Evolutionary conservation across 2,888 invertebrate species (phyloP), one percentile per base, ranked within the genome.

Genomic region (Eurytoma californica): DNA sequence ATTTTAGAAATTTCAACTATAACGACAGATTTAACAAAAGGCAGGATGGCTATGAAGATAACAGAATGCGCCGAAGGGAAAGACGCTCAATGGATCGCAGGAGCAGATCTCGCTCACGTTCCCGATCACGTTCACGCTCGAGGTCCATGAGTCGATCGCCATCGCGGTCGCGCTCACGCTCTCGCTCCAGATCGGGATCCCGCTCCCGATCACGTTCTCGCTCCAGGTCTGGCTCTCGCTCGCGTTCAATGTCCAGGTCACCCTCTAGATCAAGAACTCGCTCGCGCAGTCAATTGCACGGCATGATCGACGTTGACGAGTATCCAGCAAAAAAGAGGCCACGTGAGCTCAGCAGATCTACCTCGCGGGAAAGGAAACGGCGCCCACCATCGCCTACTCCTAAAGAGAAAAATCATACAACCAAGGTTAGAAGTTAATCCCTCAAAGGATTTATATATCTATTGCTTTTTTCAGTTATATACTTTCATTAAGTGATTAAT

Each of bases 241-340:
- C 81, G 16, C 78, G 69, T 13, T 81, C 79, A 3, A 73, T 53
- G 24, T 76, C 81, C 5, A 55, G 60, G 1, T 83, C 84, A 1
- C 78, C 82, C 12, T 81, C 82, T 2, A 61, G 80, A 30, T 80
- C 80, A 51, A 80, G 82, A 58, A 77, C 79, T 20, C 81, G 81
- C 14, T 81, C 81, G 4, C 81, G 84, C 3, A 82, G 82, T 61
- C 81, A 82, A 1, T 58, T 80, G n/a, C 65, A 65, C 51, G 75
- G 69, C 81, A 47, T 68, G 72, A 83, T 82, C 20, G 82, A 82
- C 47, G 82, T 80, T 20, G 82, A 83, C 39, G 80, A 82, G 7
- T 67, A 74, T 12, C 24, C 39, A 39, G 39, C 72, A 4, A 77
- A 61, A 73, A 82, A 18, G 69, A 69, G 18, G 24, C 30, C 14